Percentiles rank a stretch among this genome's conserved stretches.
Evolutionary conservation across 2,113 vertebrate species (phyloP).

Genomic region (Gobius niger): DNA sequence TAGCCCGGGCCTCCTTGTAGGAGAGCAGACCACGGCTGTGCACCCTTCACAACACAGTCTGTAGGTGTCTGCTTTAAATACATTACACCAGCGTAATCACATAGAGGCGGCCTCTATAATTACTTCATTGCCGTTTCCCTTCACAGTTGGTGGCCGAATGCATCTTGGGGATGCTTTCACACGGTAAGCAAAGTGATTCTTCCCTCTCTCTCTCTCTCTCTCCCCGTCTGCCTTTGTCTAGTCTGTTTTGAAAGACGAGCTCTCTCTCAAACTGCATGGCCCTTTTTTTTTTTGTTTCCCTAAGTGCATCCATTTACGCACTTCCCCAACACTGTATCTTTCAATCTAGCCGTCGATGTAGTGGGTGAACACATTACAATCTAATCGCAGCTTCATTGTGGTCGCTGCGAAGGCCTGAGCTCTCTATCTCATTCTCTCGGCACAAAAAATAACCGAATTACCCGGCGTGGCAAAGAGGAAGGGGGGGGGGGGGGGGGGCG

Average conservation of each 20-base stretch:
- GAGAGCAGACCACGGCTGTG: neutral
- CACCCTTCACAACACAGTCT: neutral
- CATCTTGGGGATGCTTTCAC: neutral
- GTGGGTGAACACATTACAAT: conserved; percentile 43
- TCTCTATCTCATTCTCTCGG: conserved; percentile 32
- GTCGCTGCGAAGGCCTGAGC: conserved; percentile 29
- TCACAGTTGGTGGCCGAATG: conserved; percentile 2
- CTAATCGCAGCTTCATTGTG: conserved; percentile 55
- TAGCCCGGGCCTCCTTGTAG: neutral
- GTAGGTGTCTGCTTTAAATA: conserved; percentile 8
- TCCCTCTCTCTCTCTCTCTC: neutral
- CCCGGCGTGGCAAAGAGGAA: conserved; percentile 22
- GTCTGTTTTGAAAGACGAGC: conserved; percentile 3
- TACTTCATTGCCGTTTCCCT: neutral
- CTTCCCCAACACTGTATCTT: conserved; percentile 44
- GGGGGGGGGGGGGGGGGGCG: conserved; percentile 9
- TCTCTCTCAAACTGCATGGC: conserved; percentile 13
- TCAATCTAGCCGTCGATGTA: conserved; percentile 41
- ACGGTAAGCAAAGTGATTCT: conserved; percentile 1
- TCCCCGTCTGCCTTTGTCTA: neutral
- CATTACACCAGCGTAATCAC: neutral
- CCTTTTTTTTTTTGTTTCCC: conserved; percentile 28
- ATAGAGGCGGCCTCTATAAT: neutral
- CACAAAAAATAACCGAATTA: conserved; percentile 68
- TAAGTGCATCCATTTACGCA: conserved; percentile 31